Conservation (phyloP, 2,888 invertebrate genomes). For the Scaeva pyrastri region DNA sequence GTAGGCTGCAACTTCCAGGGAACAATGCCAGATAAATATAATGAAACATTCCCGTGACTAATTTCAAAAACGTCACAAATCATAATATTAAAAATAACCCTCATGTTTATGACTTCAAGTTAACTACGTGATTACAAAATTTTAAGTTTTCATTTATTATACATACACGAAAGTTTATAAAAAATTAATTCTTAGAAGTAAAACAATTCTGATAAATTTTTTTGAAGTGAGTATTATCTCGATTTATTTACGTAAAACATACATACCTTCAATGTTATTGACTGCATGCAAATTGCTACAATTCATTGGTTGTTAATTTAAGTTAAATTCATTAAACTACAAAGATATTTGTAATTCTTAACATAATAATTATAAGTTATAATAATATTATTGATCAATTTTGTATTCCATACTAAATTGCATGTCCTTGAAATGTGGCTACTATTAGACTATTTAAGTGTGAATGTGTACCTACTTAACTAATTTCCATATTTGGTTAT, state of each 20-base stretch:
- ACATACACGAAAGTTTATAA: no score
- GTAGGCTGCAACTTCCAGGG: no score
- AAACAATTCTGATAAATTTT: background rate
- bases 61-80: no score
- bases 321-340: slow-evolving; percentile 66
- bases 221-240: slow-evolving; percentile 65
- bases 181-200: no score
- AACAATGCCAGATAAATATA: no score
- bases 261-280: slow-evolving; percentile 50
- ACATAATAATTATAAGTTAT: slow-evolving; percentile 33
- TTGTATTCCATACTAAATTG: slow-evolving; percentile 51
- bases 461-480: slow-evolving; percentile 46
- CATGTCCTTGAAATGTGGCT: slow-evolving; percentile 13
- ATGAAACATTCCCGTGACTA: no score
- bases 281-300: slow-evolving; percentile 51
- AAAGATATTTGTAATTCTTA: slow-evolving; percentile 52
- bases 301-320: slow-evolving; percentile 51
- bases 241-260: slow-evolving; percentile 58
- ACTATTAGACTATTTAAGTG: slow-evolving; percentile 9
- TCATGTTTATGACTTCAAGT: no score
- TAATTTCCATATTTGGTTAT: slow-evolving; percentile 19
- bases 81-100: no score
- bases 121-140: no score
- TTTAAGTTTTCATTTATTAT: no score
- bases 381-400: slow-evolving; percentile 46